A percentile compares a stretch with the other conserved stretches of the same genome.
These are phyloP conservation scores for Esox lucius DNA, from an alignment of 2,797 vertebrate species.

Conservation along the genomic window DNA sequence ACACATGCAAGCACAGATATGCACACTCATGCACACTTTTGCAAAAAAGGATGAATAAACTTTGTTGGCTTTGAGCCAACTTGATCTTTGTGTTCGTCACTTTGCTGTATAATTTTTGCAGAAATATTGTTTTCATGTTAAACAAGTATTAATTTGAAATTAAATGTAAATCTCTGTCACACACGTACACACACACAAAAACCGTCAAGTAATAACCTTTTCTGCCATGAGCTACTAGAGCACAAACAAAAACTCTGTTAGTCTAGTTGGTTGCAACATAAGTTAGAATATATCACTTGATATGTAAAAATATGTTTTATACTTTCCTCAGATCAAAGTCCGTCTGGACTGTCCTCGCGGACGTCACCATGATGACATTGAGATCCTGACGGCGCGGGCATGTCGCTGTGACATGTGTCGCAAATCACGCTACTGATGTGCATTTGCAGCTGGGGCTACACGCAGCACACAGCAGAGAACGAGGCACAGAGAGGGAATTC, in stretches of 20 bases:
- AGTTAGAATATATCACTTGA: neutral
- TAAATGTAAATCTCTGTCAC: no score
- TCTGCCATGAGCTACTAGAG: no score
- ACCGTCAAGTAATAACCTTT: no score
- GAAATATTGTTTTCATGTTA: no score
- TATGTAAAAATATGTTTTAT: neutral
- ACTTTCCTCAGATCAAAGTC: conserved; percentile 79
- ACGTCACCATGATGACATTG: conserved; percentile 76
- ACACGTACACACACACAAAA: no score
- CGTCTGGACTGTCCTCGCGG: conserved; percentile 77
- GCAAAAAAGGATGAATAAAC: no score
- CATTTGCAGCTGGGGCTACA: neutral
- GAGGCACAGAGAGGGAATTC: neutral
- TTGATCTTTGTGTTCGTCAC: no score
- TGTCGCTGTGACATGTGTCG: conserved; percentile 90
- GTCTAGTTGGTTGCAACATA: neutral
- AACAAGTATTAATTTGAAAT: no score
- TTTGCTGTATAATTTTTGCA: no score
- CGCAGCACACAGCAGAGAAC: neutral
- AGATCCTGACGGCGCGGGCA: conserved; percentile 82
- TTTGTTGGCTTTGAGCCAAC: no score
- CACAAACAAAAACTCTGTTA: no score
- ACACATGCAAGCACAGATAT: neutral
- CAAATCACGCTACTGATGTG: conserved; percentile 80
- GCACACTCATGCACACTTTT: neutral